Percentiles rank a stretch among this genome's conserved stretches.
These are phyloP conservation scores for Lota lota DNA, from an alignment of 2,113 vertebrate species.

Conservation along the genomic window DNA sequence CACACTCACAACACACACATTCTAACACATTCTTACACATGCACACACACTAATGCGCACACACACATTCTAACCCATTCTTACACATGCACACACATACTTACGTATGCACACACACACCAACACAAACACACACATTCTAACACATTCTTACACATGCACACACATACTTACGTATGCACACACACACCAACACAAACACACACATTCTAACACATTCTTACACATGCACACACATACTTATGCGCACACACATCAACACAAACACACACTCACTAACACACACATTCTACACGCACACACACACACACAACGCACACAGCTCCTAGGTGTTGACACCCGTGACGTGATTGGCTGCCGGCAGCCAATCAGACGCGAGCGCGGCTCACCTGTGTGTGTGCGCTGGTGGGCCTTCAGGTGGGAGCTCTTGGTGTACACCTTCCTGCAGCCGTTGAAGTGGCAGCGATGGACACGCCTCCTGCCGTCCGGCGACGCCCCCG, in stretches of 20 bases:
- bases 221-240: neutral
- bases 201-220: neutral
- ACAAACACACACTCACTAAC: neutral
- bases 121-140: neutral
- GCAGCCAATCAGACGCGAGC: too few species aligned
- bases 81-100: too few species aligned
- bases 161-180: neutral
- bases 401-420: slow-evolving; percentile 99
- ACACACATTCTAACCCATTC: too few species aligned
- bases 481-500: slow-evolving; percentile 86
- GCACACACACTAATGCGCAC: neutral
- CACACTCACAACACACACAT: neutral
- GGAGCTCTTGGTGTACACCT: slow-evolving; percentile 99
- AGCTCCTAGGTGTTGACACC: too few species aligned
- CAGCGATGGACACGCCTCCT: slow-evolving; percentile 90
- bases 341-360: too few species aligned
- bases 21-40: neutral
- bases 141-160: neutral
- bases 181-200: neutral
- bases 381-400: slow-evolving; percentile 87
- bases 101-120: too few species aligned
- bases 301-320: too few species aligned
- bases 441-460: slow-evolving; percentile 95
- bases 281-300: too few species aligned
- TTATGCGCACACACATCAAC: neutral